phyloP scores from a whole-genome alignment of 2,888 invertebrate species.

The Spodoptera littoralis region DNA sequence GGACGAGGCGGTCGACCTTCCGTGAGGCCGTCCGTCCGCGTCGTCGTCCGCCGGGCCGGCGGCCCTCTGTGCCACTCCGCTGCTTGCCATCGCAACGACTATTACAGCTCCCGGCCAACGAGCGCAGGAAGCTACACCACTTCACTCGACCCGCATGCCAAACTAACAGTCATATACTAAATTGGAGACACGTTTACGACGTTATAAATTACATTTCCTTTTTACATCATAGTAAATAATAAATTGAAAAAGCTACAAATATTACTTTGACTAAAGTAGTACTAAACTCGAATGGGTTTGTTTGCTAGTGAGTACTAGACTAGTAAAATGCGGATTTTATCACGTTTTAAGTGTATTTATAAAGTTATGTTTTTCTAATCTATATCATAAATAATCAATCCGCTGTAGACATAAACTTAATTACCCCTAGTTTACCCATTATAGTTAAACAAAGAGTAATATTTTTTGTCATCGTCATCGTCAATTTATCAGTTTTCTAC shows the following conservation, averaged over 20 bases:
- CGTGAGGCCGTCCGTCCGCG: conserved; percentile 83
- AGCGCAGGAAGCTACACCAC: conserved; percentile 53
- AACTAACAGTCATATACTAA: conserved; percentile 47
- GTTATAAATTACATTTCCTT: conserved; percentile 34
- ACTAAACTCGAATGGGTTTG: too few species aligned
- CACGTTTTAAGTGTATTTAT: too few species aligned
- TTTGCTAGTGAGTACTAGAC: too few species aligned
- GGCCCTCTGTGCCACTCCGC: conserved; percentile 79
- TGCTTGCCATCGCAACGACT: conserved; percentile 59
- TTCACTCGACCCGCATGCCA: conserved; percentile 51
- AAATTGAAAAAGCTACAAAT: conserved; percentile 5
- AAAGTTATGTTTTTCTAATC: too few species aligned
- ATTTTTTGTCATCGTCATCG: conserved; percentile 19
- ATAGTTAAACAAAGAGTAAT: not conserved
- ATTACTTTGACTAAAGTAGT: too few species aligned
- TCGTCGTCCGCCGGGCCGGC: conserved; percentile 60
- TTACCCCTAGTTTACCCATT: not conserved
- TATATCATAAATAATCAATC: too few species aligned
- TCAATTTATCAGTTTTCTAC: conserved; percentile 59
- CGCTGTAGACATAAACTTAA: too few species aligned
- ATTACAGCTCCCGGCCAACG: conserved; percentile 54
- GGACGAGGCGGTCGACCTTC: conserved; percentile 85
- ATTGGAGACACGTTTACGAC: conserved; percentile 36
- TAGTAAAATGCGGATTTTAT: too few species aligned
- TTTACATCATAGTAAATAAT: conserved; percentile 17